Base-by-base conservation (phyloP, 2,113 vertebrate species). In the Caloenas nicobarica region DNA sequence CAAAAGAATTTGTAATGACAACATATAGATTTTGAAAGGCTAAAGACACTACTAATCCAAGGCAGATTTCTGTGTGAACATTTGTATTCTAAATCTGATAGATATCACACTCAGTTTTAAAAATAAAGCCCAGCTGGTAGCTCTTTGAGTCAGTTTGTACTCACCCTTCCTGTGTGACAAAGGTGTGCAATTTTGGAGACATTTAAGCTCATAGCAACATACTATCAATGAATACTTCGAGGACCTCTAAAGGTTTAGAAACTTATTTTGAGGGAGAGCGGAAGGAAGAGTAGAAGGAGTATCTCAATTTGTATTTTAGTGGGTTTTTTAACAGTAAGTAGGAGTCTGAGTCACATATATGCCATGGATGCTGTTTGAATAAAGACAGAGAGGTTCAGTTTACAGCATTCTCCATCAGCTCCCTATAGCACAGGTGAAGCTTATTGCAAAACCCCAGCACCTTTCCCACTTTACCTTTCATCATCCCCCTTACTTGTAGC, bases 81-180 rank as follows among this genome's bases (percentile, higher is more conserved):
- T 72, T 96, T 82, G 34, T 79, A 62, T 40, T 78, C 66, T 58
- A 83, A 88, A 90, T 78, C 38, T 91, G 90, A 56, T 78, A 77
- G 69, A 83, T 91, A 81, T 80, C 64, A 94, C 80, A 86, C 40
- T 83, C 72, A 31, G 71, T 74, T 91, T 94, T 94, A 96, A 93
- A 96, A 93, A 96, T 95, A 96, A 96, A 94, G 11, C 29, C 88
- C 60, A 91, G 91, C n/a, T 88, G 87, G 62, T 91, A 54, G 28
- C 73, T 93, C 34, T 80, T 96, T 93, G 60, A 94, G 60, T 97
- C 94, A 91, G 88, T 94, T 95, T 88, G 60, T 77, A 88, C 40
- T 93, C 88, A 88, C 42, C 62, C 60, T 38, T 81, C 19, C 26
- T 62, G 8, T 86, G 60, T 56, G 69, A 88, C 38, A 94, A 74